A percentile compares a stretch with the other conserved stretches of the same genome.
These are phyloP conservation scores for Scalopus aquaticus DNA, from an alignment of 2,113 vertebrate species.

Conservation along the genomic window DNA sequence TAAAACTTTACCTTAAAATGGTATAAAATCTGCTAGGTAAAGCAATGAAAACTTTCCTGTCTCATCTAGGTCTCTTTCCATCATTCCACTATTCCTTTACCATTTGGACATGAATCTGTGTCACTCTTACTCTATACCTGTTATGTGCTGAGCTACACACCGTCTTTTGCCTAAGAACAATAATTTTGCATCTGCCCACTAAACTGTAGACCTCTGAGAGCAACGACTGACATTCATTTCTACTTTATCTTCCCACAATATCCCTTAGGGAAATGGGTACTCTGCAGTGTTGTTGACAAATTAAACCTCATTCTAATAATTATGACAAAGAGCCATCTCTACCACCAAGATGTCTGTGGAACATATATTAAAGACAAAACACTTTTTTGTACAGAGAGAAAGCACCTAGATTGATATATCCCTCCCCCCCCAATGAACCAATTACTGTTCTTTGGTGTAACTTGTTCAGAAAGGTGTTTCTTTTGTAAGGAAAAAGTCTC, in stretches of 20 bases:
- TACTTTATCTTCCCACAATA: background rate
- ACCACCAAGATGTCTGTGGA: background rate
- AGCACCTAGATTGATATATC: background rate
- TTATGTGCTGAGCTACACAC: background rate
- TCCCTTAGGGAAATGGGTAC: background rate
- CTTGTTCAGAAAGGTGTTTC: constrained; percentile 31
- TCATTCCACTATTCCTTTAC: background rate
- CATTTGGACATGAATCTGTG: background rate
- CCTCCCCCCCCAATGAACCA: background rate
- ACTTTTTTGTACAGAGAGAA: background rate
- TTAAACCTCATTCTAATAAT: constrained; percentile 20
- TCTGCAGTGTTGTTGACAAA: background rate
- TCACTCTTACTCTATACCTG: background rate
- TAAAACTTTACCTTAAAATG: background rate
- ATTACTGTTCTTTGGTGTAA: background rate
- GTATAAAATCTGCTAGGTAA: background rate
- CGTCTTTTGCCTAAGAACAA: background rate
- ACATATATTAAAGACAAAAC: background rate
- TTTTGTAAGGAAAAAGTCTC: background rate
- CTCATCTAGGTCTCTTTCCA: background rate
- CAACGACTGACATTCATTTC: constrained; percentile 24
- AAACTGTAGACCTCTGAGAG: background rate
- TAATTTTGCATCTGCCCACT: background rate
- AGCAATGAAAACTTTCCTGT: background rate
- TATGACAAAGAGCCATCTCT: background rate